These are phyloP conservation scores for Girardia tigrina DNA, from an alignment of 2,888 invertebrate genomes.

Conservation along the genomic window DNA sequence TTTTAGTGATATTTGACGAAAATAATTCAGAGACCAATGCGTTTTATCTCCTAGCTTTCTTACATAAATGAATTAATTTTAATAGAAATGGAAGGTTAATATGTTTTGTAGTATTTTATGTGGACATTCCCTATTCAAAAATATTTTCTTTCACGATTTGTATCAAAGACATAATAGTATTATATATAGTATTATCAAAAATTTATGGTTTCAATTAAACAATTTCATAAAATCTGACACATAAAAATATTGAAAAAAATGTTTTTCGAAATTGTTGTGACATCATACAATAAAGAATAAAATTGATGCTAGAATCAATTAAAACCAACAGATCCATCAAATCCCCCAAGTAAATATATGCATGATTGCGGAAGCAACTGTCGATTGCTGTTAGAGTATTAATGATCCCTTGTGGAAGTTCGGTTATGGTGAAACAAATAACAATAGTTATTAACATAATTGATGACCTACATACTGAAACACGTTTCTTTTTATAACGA, in stretches of 20 bases:
- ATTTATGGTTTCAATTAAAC: no score
- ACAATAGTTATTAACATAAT: conserved; percentile 69
- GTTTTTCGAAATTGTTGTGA: conserved; percentile 70
- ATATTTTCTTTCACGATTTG: no score
- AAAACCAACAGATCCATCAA: conserved; percentile 78
- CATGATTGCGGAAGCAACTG: conserved; percentile 53
- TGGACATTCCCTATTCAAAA: no score
- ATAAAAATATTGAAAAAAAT: conserved; percentile 40
- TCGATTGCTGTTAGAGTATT: conserved; percentile 37
- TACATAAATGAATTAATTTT: no score
- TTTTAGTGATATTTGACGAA: no score
- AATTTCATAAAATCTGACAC: background rate
- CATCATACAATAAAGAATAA: conserved; percentile 83
- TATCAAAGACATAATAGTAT: no score
- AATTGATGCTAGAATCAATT: conserved; percentile 79
- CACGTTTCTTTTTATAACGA: conserved; percentile 38
- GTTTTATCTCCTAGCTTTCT: no score
- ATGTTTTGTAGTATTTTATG: no score
- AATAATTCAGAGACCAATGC: no score
- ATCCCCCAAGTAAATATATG: conserved; percentile 59
- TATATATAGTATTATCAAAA: no score
- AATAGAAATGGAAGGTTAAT: no score
- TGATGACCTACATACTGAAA: conserved; percentile 58
- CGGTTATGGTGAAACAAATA: conserved; percentile 67
- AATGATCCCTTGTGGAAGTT: conserved; percentile 63